These are phyloP conservation scores for Hydrochoerus hydrochaeris DNA, from an alignment of 2,113 vertebrate species.

Conservation along the genomic window DNA sequence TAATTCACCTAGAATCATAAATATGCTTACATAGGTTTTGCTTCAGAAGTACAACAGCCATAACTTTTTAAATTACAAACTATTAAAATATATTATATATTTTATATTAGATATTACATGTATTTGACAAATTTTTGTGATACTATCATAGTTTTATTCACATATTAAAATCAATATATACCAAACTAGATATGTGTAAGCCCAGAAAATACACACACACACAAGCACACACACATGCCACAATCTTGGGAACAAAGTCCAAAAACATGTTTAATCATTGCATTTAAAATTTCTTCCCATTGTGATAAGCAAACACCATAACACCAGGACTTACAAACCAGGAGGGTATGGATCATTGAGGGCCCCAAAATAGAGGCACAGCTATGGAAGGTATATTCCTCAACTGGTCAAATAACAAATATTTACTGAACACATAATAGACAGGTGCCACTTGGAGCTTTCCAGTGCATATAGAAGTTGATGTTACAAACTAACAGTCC, in stretches of 20 bases:
- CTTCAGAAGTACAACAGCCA: too few relatives aligned
- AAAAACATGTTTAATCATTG: conserved; percentile 68
- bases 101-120: too few relatives aligned
- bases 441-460: neutral
- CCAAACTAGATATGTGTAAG: too few relatives aligned
- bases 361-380: neutral
- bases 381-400: neutral
- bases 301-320: neutral
- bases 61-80: too few relatives aligned
- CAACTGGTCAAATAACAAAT: neutral
- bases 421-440: neutral
- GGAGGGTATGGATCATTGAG: neutral
- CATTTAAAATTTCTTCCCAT: conserved; percentile 54
- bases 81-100: too few relatives aligned
- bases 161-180: too few relatives aligned
- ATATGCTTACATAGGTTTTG: too few relatives aligned
- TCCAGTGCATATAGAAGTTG: neutral
- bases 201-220: too few relatives aligned
- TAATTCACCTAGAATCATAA: too few relatives aligned
- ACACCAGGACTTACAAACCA: neutral
- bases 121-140: too few relatives aligned
- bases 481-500: neutral
- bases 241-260: conserved; percentile 60
- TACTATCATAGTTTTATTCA: too few relatives aligned
- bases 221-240: neutral